A percentile compares a stretch with the other conserved stretches of the same genome.
phyloP scores from a whole-genome alignment of 2,113 vertebrate species.

The Otolemur garnettii region DNA sequence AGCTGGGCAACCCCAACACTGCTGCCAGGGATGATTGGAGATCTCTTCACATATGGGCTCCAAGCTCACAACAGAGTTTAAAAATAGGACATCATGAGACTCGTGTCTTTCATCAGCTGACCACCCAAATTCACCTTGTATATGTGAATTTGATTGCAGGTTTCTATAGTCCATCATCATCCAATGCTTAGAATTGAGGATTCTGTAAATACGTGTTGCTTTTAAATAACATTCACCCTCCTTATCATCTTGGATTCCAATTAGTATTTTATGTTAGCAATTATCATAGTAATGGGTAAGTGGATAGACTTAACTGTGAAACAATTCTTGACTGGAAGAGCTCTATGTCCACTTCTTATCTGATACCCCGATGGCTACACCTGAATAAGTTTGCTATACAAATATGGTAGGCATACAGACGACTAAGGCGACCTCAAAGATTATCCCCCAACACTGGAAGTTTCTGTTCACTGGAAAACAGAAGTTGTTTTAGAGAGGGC shows the following conservation, averaged over 20 bases:
- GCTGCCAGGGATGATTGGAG: background rate
- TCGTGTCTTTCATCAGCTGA: background rate
- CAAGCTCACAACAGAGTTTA: background rate
- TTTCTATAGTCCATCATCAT: background rate
- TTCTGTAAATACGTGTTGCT: background rate
- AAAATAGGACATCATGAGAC: background rate
- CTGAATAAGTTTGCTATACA: background rate
- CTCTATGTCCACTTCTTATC: background rate
- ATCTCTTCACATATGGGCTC: background rate
- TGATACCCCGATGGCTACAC: background rate
- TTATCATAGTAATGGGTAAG: background rate
- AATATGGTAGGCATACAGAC: background rate
- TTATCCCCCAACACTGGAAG: background rate
- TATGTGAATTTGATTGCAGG: background rate
- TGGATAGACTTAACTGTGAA: background rate
- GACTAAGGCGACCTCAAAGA: background rate
- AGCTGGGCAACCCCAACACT: background rate
- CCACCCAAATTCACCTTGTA: background rate
- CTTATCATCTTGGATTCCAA: conserved; percentile 13
- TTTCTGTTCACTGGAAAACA: background rate
- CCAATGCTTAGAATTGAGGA: background rate
- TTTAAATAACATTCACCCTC: background rate
- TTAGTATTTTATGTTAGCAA: background rate
- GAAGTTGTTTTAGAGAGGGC: background rate
- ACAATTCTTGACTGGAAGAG: background rate